Evolutionary conservation across 2,797 vertebrate species (phyloP).

Genomic region (Varecia variegata): DNA sequence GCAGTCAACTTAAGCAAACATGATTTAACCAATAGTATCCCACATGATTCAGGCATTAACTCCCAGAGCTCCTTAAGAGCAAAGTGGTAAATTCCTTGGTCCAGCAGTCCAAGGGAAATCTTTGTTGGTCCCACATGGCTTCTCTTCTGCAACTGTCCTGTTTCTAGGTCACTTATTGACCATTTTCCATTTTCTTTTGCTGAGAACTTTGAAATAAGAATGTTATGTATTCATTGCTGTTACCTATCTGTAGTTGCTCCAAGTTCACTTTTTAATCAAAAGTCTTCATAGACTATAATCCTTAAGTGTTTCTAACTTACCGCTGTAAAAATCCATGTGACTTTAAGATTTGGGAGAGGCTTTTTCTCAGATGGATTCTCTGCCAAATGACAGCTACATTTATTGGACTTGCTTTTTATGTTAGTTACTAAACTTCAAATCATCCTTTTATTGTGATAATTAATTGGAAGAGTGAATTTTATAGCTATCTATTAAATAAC

Average conservation of each 20-base stretch:
- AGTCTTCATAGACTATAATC: not conserved
- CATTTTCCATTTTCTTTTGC: slow-evolving; percentile 13
- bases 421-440: slow-evolving; percentile 43
- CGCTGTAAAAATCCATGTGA: not conserved
- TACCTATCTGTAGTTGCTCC: not conserved
- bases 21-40: not conserved
- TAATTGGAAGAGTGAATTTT: slow-evolving; percentile 41
- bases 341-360: not conserved
- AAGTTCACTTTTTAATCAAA: not conserved
- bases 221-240: not conserved
- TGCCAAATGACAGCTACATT: not conserved
- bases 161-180: not conserved
- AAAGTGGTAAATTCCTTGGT: not conserved
- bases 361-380: not conserved
- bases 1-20: not conserved
- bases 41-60: not conserved
- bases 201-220: not conserved
- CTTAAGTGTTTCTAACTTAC: not conserved
- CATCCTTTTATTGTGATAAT: slow-evolving; percentile 31
- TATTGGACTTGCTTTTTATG: slow-evolving; percentile 35
- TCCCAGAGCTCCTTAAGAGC: not conserved
- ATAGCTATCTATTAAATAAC: slow-evolving; percentile 26
- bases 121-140: not conserved
- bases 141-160: not conserved
- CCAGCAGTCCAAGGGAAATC: not conserved